Percentiles rank a stretch among this genome's conserved stretches.
Conservation (phyloP, 1,140 invertebrate genomes). For the Trissolcus basalis region DNA sequence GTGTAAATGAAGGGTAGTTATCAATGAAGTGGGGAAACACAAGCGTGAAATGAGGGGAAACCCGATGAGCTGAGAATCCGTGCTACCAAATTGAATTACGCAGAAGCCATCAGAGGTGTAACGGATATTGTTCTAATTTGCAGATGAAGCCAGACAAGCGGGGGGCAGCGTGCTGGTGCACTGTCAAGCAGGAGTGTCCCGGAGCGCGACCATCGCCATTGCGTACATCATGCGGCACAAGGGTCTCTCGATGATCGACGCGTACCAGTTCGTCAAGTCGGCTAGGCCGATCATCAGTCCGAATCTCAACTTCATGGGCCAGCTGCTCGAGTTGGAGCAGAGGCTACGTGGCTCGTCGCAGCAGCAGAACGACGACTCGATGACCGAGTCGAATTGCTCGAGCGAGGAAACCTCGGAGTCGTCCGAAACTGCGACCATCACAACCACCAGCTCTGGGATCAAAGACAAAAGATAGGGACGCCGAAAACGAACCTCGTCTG, state of each 20-base stretch:
- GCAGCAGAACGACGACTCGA: constrained; percentile 12
- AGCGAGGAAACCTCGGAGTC: neutral
- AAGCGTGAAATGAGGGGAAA: constrained; percentile 1
- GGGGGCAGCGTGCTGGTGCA: constrained; percentile 91
- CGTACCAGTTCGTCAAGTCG: constrained; percentile 91
- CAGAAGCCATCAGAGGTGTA: constrained; percentile 25
- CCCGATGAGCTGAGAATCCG: constrained; percentile 12
- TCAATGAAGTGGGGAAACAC: constrained; percentile 6
- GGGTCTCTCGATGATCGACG: constrained; percentile 89
- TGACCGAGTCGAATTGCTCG: neutral
- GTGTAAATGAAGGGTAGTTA: neutral
- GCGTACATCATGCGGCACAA: constrained; percentile 96
- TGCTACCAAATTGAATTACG: constrained; percentile 37
- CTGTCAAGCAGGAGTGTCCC: constrained; percentile 95
- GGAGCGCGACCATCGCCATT: constrained; percentile 95
- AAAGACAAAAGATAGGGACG: constrained; percentile 46
- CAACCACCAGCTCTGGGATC: constrained; percentile 14
- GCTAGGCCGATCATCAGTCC: constrained; percentile 94
- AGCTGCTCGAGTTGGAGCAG: constrained; percentile 92
- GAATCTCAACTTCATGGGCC: constrained; percentile 98
- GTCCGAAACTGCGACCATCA: neutral
- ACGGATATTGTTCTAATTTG: constrained; percentile 74
- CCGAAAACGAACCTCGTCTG: constrained; percentile 14
- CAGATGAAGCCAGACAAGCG: constrained; percentile 89
- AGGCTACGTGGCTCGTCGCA: constrained; percentile 73